Evolutionary conservation across 2,888 invertebrate species (phyloP), one percentile per base, ranked within the genome.

Genomic region (Nudaria mundana): DNA sequence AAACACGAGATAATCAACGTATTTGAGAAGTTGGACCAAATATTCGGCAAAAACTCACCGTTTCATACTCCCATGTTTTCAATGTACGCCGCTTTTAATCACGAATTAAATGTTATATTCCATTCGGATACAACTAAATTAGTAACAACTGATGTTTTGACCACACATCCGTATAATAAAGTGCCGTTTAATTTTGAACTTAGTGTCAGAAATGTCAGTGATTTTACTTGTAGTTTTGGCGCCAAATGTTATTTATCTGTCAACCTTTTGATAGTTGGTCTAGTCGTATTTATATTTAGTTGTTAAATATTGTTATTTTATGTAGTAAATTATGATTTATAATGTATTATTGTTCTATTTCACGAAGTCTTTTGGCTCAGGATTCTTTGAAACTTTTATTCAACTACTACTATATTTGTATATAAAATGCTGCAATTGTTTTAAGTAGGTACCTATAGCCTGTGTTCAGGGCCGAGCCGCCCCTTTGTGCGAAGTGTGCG

Each of bases 1-100:
- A 78, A 80, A 15, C 91, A 93, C 56, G 95, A 95, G 67, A 92
- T 94, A 1, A 86, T 92, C 40, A 92, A 94, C 49, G 91, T 94
- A 0, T 89, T 96, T 24, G 85, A 93, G 8, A 91, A 92, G 52
- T 83, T 95, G 61, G 94, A 95, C 65, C 87, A 91, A 53, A 73
- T 93, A 18, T 95, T 95, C 69, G 95, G 95, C 26, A 91, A 90
- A 64, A 87, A 86, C 34, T 71, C 76, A 6, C 78, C 81, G 1
- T 83, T 84, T 59, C 89, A 90, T 10, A 92, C 90, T 0, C 89
- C 91, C 0, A 90, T 93, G 48, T 94, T 95, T 56, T 91, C 92
- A 0, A 84, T 95, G 78, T 95, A 92, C 50, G 94, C 93, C 0
- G 74, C 90, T 0, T 95, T 91, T 58, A 93, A 94, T 51, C 91